Conservation (phyloP, 2,888 invertebrate species). For the Cryptosula pallasiana region DNA sequence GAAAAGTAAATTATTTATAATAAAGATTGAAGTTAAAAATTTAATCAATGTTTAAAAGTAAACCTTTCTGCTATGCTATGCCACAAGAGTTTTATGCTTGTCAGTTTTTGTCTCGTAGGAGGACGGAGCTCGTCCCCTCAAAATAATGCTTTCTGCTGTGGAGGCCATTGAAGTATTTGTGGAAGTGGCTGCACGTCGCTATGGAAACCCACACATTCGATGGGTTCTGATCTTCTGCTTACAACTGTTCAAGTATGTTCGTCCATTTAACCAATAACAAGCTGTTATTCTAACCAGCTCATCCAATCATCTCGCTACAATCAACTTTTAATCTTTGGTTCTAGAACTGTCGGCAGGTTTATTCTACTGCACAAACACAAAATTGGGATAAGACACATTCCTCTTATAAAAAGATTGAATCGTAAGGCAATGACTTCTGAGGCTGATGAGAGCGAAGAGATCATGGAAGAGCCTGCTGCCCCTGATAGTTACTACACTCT, state of each 20-base stretch:
- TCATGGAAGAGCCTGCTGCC: neutral
- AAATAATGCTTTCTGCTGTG: neutral
- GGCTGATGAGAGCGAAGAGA: neutral
- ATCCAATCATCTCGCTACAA: neutral
- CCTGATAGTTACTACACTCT: conserved; percentile 6
- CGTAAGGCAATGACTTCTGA: neutral
- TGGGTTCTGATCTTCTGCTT: conserved; percentile 10
- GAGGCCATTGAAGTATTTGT: conserved; percentile 21
- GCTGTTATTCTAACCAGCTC: too few species aligned
- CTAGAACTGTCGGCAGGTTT: conserved; percentile 15
- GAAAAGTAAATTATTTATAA: too few species aligned
- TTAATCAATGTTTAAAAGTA: too few species aligned
- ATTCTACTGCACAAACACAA: conserved; percentile 4
- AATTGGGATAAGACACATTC: neutral
- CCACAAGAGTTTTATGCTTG: neutral
- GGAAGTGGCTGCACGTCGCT: neutral
- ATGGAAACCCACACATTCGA: neutral
- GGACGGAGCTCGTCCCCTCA: neutral
- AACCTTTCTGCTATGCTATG: too few species aligned
- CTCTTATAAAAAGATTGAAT: neutral
- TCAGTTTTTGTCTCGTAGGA: neutral
- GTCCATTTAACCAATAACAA: too few species aligned
- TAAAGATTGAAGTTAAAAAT: too few species aligned
- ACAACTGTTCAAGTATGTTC: neutral
- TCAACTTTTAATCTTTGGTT: neutral